Percentiles rank a stretch among this genome's conserved stretches.
Conservation (phyloP, 2,888 invertebrate species). For the Noctua comes region DNA sequence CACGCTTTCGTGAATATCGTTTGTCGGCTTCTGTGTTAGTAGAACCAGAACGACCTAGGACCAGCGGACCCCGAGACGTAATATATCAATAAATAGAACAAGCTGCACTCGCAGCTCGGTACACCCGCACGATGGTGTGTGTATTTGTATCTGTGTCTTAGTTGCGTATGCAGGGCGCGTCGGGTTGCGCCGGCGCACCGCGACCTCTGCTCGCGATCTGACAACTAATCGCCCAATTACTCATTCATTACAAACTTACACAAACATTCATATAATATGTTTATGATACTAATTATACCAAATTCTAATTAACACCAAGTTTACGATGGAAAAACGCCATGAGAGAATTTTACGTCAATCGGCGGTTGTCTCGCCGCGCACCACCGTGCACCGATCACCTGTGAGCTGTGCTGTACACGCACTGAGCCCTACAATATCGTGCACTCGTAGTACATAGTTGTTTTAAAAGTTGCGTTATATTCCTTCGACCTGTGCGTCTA, state of each 20-base stretch:
- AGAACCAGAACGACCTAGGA: neutral
- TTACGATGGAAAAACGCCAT: slow-evolving; percentile 24
- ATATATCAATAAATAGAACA: neutral
- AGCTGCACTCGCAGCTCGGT: slow-evolving; percentile 28
- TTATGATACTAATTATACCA: slow-evolving; percentile 8
- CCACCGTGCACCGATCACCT: neutral
- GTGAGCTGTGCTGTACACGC: too few relatives aligned
- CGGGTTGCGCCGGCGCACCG: slow-evolving; percentile 25
- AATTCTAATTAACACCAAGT: neutral
- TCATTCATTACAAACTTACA: slow-evolving; percentile 1
- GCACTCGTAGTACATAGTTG: neutral
- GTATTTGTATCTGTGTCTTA: slow-evolving; percentile 17
- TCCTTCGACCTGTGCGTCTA: neutral
- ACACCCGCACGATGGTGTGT: slow-evolving; percentile 52
- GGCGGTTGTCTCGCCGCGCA: neutral
- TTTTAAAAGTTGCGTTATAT: neutral
- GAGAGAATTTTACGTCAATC: slow-evolving; percentile 30
- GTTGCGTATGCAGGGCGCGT: slow-evolving; percentile 60
- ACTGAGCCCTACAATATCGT: neutral
- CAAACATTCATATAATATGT: neutral
- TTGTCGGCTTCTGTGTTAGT: slow-evolving; percentile 4
- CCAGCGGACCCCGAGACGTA: neutral
- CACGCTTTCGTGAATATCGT: neutral
- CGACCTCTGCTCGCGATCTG: slow-evolving; percentile 52
- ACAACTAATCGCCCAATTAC: slow-evolving; percentile 32